These are phyloP conservation scores for Acrocephalus scirpaceus DNA, from an alignment of 2,797 vertebrate genomes.

Conservation along the genomic window DNA sequence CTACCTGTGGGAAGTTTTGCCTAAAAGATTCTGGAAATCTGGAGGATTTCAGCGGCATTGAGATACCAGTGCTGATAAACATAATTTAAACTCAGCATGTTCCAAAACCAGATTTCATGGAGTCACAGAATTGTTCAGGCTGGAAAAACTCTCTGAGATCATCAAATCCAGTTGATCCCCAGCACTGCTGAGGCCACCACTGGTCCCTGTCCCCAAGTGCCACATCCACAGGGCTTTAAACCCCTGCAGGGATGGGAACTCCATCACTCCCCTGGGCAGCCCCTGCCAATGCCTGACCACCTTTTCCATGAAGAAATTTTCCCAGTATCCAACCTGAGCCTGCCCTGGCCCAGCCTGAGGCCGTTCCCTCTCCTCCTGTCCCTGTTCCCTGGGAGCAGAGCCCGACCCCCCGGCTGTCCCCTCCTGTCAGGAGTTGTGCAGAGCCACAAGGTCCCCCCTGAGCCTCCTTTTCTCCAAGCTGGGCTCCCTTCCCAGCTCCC, in stretches of 20 bases:
- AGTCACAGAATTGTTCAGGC: neutral
- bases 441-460: neutral
- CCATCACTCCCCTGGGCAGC: neutral
- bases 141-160: neutral
- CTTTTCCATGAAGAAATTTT: neutral
- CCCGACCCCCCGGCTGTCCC: neutral
- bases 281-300: neutral
- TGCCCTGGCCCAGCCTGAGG: neutral
- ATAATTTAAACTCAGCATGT: neutral
- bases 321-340: fast-evolving
- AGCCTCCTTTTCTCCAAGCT: neutral
- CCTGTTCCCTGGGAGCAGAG: neutral
- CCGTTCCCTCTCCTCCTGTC: neutral
- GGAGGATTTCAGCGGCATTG: neutral
- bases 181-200: neutral
- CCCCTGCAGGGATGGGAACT: neutral
- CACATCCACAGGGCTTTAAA: neutral
- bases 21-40: neutral
- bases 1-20: neutral
- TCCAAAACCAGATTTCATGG: neutral
- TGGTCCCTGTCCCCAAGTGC: neutral
- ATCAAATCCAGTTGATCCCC: neutral
- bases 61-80: neutral
- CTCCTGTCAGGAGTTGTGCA: neutral
- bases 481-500: neutral